Conservation (phyloP, 1,140 invertebrate species). For the Paraescarpia echinospica region DNA sequence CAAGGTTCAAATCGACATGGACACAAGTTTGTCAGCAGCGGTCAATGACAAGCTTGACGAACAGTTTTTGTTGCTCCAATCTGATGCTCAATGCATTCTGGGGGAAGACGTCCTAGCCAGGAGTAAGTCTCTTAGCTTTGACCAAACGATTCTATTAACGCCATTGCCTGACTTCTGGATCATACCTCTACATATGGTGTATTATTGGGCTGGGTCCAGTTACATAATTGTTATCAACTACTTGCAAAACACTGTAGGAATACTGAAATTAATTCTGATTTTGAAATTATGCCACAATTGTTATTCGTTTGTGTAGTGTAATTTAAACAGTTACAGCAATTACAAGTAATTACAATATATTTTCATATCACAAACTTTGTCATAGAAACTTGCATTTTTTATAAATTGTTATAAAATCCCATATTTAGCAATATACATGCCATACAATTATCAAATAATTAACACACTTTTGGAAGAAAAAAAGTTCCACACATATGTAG, state of each 20-base stretch:
- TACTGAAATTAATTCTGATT: not conserved
- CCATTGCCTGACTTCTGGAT: no score
- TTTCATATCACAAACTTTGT: constrained; percentile 37
- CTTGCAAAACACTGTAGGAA: not conserved
- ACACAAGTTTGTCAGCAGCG: constrained; percentile 20
- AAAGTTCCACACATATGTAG: constrained; percentile 26
- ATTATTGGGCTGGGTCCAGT: no score
- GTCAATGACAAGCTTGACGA: constrained; percentile 28
- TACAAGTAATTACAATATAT: constrained; percentile 8
- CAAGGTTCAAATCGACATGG: constrained; percentile 32
- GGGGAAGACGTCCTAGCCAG: constrained; percentile 32
- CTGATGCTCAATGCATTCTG: constrained; percentile 25
- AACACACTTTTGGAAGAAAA: not conserved
- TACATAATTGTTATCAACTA: no score
- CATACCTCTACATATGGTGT: no score
- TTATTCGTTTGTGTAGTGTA: not conserved
- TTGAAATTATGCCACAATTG: no score
- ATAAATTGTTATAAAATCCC: not conserved
- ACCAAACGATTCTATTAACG: no score
- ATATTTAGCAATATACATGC: not conserved
- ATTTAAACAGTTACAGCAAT: constrained; percentile 11
- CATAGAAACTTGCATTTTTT: not conserved
- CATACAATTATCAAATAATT: not conserved
- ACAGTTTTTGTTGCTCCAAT: constrained; percentile 22
- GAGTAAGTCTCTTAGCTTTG: constrained; percentile 27